Percentiles rank a stretch among this genome's conserved stretches.
phyloP scores from a whole-genome alignment of 2,888 invertebrate species.

The Artemia sp. region DNA sequence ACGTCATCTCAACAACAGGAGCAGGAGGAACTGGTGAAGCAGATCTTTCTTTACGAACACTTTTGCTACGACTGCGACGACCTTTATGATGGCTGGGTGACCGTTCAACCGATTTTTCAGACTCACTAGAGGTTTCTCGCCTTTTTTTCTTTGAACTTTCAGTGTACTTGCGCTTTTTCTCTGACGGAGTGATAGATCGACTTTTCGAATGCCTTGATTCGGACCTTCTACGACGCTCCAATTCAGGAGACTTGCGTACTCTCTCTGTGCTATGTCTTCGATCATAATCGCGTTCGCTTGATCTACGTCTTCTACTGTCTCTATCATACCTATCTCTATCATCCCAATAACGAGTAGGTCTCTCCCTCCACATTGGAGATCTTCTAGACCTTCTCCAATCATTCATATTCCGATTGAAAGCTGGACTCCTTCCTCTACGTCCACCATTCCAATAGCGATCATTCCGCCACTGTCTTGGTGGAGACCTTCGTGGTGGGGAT shows the following conservation, averaged over 20 bases:
- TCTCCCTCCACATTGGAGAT: neutral
- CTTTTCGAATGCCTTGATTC: neutral
- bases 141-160: conserved; percentile 12
- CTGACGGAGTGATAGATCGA: neutral
- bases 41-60: neutral
- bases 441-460: neutral
- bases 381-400: neutral
- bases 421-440: neutral
- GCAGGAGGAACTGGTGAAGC: conserved; percentile 1
- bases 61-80: conserved; percentile 9
- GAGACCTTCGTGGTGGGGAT: neutral
- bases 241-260: neutral
- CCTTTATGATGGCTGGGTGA: neutral
- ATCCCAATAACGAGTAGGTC: conserved; percentile 7
- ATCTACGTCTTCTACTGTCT: neutral
- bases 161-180: neutral
- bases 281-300: conserved; percentile 16
- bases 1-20: neutral
- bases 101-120: neutral
- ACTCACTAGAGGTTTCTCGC: neutral
- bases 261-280: neutral
- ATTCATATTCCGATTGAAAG: neutral
- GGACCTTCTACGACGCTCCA: neutral
- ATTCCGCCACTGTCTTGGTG: neutral
- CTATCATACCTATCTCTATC: conserved; percentile 3